Evolutionary conservation across 2,888 invertebrate genomes (phyloP).

Genomic region (Melieria omissa): DNA sequence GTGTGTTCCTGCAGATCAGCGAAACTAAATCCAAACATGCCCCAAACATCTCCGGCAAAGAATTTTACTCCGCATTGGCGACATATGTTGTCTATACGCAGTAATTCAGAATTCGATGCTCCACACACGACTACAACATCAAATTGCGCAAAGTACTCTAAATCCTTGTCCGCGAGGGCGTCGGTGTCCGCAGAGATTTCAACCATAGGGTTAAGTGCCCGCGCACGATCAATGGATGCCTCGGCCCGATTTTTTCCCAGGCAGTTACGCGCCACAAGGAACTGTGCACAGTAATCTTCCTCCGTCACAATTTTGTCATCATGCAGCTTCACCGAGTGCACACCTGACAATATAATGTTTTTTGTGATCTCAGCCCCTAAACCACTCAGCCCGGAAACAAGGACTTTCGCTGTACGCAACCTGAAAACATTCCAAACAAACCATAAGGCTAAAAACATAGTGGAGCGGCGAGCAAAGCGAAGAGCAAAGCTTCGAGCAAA

Average conservation of each 20-base stretch:
- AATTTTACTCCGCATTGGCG: conserved; percentile 82
- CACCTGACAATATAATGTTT: conserved; percentile 92
- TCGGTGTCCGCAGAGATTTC: conserved; percentile 77
- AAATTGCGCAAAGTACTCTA: conserved; percentile 79
- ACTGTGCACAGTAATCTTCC: conserved; percentile 84
- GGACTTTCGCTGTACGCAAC: conserved; percentile 84
- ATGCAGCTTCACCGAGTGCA: conserved; percentile 86
- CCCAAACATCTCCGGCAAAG: conserved; percentile 92
- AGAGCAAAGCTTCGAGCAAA: no score
- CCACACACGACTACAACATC: conserved; percentile 87
- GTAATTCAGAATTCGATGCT: conserved; percentile 76
- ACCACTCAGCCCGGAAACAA: conserved; percentile 89
- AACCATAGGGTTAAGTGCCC: conserved; percentile 93
- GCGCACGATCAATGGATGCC: conserved; percentile 81
- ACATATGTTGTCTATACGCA: conserved; percentile 81
- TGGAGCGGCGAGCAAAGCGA: no score
- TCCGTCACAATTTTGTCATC: conserved; percentile 80
- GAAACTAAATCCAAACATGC: conserved; percentile 91
- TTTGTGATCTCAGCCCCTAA: conserved; percentile 96
- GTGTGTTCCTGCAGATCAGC: conserved; percentile 88
- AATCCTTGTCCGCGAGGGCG: conserved; percentile 74
- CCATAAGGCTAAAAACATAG: no score
- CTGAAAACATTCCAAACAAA: conserved; percentile 64
- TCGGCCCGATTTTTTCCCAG: conserved; percentile 88
- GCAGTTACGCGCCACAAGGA: conserved; percentile 78